These are phyloP conservation scores for Pocillopora damicornis DNA, from an alignment of 64 coral and sea anemone genomes.

Conservation along the genomic window DNA sequence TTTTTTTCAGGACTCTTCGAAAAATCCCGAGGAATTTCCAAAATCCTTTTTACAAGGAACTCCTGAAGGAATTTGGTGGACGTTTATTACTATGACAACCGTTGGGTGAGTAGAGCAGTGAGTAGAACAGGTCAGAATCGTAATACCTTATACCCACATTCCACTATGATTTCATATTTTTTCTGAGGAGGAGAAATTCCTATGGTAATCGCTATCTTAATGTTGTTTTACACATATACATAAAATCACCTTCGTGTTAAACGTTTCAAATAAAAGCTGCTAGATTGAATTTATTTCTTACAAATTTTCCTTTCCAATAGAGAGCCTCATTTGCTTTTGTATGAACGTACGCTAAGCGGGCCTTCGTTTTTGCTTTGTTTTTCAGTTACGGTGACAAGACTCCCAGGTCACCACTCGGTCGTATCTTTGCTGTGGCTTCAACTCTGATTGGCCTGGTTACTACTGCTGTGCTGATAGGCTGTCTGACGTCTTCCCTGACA, in stretches of 20 bases:
- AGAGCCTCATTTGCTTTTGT: too few species aligned
- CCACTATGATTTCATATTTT: too few species aligned
- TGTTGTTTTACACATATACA: too few species aligned
- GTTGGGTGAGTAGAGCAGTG: background rate
- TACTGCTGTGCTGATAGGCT: background rate
- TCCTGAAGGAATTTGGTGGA: slow-evolving; percentile 45
- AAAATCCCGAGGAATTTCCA: slow-evolving; percentile 30
- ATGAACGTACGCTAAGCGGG: too few species aligned
- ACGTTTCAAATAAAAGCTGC: too few species aligned
- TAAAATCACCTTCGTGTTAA: too few species aligned
- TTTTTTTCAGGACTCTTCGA: slow-evolving; percentile 8
- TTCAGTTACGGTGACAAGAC: background rate
- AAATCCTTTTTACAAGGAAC: slow-evolving; percentile 20
- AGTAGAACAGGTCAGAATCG: background rate
- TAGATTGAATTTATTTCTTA: too few species aligned
- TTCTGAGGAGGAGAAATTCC: too few species aligned
- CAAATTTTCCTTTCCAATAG: too few species aligned
- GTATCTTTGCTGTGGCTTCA: background rate
- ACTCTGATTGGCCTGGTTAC: background rate
- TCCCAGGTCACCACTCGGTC: background rate
- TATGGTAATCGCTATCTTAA: too few species aligned
- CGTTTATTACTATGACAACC: slow-evolving; percentile 47
- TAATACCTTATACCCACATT: too few species aligned
- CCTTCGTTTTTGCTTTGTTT: background rate
- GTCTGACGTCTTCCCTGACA: background rate